Evolutionary conservation across 2,113 vertebrate species (phyloP).

Genomic region (Rhinolophus sinicus): DNA sequence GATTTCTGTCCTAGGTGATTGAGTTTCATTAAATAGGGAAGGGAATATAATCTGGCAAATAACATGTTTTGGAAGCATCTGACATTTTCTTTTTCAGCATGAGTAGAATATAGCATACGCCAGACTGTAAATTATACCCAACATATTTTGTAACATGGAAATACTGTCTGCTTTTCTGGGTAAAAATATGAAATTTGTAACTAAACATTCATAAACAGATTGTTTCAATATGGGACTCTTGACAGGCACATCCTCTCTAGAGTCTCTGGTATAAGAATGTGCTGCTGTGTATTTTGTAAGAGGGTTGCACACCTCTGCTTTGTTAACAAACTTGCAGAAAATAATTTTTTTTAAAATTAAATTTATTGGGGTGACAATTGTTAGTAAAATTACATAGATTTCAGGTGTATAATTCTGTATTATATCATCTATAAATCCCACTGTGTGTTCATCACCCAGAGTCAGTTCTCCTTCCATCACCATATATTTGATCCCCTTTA

Average conservation of each 20-base stretch:
- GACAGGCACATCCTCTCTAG: not conserved
- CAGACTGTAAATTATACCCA: slow-evolving; percentile 33
- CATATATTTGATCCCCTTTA: too few species aligned
- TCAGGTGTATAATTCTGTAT: too few species aligned
- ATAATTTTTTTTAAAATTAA: too few species aligned
- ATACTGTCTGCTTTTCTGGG: slow-evolving; percentile 4
- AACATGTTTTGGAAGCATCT: slow-evolving; percentile 39
- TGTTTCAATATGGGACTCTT: slow-evolving; percentile 34
- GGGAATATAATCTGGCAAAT: slow-evolving; percentile 1
- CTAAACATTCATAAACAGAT: not conserved
- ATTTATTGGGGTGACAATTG: too few species aligned
- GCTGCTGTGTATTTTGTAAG: not conserved
- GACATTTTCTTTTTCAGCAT: slow-evolving; percentile 59
- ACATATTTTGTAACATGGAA: slow-evolving; percentile 39
- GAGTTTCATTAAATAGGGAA: slow-evolving; percentile 33
- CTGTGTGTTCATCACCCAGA: too few species aligned
- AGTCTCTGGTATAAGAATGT: not conserved
- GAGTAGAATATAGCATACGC: not conserved
- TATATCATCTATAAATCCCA: too few species aligned
- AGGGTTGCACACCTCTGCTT: not conserved
- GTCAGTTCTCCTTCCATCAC: too few species aligned
- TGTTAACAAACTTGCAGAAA: slow-evolving; percentile 23
- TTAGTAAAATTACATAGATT: too few species aligned
- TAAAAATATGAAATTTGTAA: slow-evolving; percentile 60
- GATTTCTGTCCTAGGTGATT: slow-evolving; percentile 26